Evolutionary conservation across 2,888 invertebrate species (phyloP), one percentile per base, ranked within the genome.

Genomic region (Steinernema carpocapsae): DNA sequence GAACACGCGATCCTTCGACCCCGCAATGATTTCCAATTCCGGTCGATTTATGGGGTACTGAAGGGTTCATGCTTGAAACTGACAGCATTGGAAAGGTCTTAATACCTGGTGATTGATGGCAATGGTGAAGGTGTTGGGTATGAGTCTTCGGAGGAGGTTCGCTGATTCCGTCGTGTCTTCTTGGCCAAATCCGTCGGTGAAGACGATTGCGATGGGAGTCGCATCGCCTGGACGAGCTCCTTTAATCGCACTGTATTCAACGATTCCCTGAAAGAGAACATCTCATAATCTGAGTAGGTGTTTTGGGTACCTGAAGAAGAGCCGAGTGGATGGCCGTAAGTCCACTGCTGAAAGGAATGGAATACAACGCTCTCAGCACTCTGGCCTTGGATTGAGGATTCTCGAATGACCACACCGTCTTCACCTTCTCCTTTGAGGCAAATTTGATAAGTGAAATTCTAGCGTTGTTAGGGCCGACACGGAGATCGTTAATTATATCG

Each of bases 371-470:
- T 4, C 74, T 22, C 17, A 80, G 72, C 22, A 83, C 32, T 17
- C 70, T 32, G 19, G 72, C 43, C 64, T 76, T 72, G 19, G 77
- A 74, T 42, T 78, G 77, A 7, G 42, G 48, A 6, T 76, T 72
- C 37, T 73, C 74, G 73, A 84, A 85, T 2, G 78, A 72, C 43
- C 77, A 76, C 10, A 85, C 71, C 12, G 81, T 81, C 17, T 77
- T 74, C 22, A 82, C 83, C 73, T 84, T 84, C 26, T 79, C 75
- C 12, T 73, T 46, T 14, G 83, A 76, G 1, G 83, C 83, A 72
- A 84, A 84, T 72, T 84, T 84, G 43, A 85, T 77, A 17, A 85
- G 32, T 0, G 83, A 51, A 10, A 84, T 83, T 48, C 81, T 76
- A 3, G 82, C 82, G 71, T 83, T 82, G 59, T 83, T 52, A 2